Conservation (phyloP, 92 coral and sea anemone genomes). For the Phenganax subtilis region DNA sequence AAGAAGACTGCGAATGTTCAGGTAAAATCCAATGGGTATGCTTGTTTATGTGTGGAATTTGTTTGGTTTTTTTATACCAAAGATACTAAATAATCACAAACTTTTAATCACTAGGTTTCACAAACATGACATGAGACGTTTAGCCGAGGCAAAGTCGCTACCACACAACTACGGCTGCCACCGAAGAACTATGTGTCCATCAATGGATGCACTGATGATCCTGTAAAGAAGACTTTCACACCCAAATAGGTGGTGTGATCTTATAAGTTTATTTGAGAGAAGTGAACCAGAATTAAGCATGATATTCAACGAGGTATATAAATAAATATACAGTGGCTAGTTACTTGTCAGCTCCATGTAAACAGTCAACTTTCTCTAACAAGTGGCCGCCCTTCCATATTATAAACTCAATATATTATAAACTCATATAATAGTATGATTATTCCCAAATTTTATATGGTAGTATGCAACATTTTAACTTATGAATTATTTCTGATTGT, state of each 20-base stretch:
- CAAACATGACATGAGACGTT: background rate
- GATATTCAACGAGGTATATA: conserved; percentile 16
- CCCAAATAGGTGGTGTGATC: conserved; percentile 54
- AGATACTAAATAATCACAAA: too few relatives aligned
- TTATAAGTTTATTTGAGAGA: conserved; percentile 41
- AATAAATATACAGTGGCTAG: background rate
- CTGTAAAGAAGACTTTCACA: conserved; percentile 38
- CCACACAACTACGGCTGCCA: background rate
- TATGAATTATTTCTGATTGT: too few relatives aligned
- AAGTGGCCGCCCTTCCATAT: too few relatives aligned
- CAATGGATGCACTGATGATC: conserved; percentile 50
- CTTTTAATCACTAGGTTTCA: background rate
- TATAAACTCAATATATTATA: too few relatives aligned
- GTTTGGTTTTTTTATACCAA: too few relatives aligned
- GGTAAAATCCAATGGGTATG: too few relatives aligned
- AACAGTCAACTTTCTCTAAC: background rate
- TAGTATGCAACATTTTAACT: too few relatives aligned
- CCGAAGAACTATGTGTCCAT: conserved; percentile 11
- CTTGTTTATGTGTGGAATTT: too few relatives aligned
- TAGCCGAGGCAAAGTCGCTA: background rate
- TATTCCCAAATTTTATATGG: too few relatives aligned
- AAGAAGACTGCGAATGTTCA: too few relatives aligned
- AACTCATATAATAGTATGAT: too few relatives aligned
- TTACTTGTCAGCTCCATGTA: background rate
- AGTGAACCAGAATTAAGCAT: conserved; percentile 40